Percentiles rank a stretch among this genome's conserved stretches.
Evolutionary conservation across 2,797 vertebrate species (phyloP).

Genomic region (Phyllotis vaccarum): DNA sequence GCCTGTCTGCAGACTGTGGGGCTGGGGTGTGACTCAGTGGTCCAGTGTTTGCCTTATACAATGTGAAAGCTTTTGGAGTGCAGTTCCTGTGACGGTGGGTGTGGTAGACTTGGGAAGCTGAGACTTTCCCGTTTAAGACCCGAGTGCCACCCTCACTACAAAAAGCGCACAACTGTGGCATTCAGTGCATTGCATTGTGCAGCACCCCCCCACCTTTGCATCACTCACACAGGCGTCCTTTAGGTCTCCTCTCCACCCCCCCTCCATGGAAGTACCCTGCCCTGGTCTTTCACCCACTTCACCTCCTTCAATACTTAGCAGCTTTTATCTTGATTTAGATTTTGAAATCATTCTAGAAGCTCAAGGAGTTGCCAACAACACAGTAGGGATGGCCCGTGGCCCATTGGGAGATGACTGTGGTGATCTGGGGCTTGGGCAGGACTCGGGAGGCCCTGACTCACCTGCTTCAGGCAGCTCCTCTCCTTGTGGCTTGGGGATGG

Average conservation of each 20-base stretch:
- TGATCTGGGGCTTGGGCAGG: background rate
- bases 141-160: too few relatives aligned
- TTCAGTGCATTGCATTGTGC: background rate
- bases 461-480: background rate
- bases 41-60: background rate
- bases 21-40: background rate
- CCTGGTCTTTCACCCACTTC: background rate
- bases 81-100: background rate
- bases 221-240: too few relatives aligned
- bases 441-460: background rate
- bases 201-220: background rate
- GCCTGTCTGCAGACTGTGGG: background rate
- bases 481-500: background rate
- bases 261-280: background rate
- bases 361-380: background rate
- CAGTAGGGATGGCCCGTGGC: background rate
- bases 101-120: background rate
- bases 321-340: background rate
- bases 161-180: background rate
- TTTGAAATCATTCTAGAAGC: background rate
- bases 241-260: rapidly evolving
- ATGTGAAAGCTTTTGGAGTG: background rate
- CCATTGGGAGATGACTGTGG: background rate
- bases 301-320: background rate
- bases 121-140: background rate